Conservation (phyloP, 2,797 vertebrate genomes). For the Podarcis siculus region DNA sequence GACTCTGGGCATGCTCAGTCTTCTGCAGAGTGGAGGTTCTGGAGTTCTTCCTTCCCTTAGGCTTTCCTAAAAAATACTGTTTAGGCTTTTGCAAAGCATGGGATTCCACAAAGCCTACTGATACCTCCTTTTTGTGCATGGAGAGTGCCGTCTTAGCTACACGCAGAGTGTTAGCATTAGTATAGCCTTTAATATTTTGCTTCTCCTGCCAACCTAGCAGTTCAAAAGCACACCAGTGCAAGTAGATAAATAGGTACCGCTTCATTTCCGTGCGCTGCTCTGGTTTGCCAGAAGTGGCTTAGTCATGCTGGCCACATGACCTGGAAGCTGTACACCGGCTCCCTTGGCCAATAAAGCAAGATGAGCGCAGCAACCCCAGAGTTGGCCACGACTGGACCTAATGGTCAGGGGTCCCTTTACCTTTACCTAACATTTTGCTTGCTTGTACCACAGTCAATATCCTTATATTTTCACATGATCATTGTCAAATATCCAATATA, state of each 20-base stretch:
- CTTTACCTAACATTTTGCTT: not conserved
- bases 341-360: no score
- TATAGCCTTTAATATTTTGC: not conserved
- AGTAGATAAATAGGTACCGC: no score
- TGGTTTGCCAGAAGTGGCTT: no score
- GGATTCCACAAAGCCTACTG: not conserved
- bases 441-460: no score
- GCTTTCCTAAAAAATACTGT: not conserved
- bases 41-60: not conserved
- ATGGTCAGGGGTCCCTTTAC: no score
- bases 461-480: not conserved
- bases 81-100: not conserved
- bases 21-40: not conserved
- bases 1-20: not conserved
- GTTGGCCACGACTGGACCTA: no score
- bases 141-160: no score
- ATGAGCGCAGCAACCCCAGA: no score
- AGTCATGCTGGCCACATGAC: no score
- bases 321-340: no score
- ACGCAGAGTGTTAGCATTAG: not conserved
- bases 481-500: not conserved
- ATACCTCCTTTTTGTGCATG: not conserved
- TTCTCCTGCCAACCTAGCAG: no score
- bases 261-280: fast-evolving
- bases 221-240: no score